Conservation (phyloP, 2,888 invertebrate genomes). For the Dasysyrphus albostriatus region DNA sequence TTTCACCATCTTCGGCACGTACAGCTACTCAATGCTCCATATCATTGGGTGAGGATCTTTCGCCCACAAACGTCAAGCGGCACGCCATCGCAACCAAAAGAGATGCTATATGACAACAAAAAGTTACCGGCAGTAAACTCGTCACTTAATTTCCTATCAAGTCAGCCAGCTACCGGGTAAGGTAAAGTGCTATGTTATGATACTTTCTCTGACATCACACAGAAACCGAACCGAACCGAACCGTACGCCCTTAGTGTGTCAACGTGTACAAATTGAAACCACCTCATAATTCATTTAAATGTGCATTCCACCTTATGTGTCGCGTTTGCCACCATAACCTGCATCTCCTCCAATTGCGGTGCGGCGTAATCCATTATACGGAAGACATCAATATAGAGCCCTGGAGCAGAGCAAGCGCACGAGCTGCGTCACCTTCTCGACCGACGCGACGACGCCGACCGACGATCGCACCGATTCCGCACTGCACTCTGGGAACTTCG, state of each 20-base stretch:
- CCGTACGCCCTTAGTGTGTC: conserved; percentile 57
- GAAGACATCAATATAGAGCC: conserved; percentile 44
- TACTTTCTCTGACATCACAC: conserved; percentile 50
- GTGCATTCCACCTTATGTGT: conserved; percentile 39
- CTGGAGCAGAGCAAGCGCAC: conserved; percentile 43
- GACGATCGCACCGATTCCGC: conserved; percentile 14
- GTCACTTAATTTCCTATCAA: conserved; percentile 53
- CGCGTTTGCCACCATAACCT: conserved; percentile 12
- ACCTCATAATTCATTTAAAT: conserved; percentile 58
- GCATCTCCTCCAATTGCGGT: conserved; percentile 18
- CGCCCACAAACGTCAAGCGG: conserved; percentile 55
- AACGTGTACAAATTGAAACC: conserved; percentile 49
- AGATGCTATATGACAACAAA: conserved; percentile 27
- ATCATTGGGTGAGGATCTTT: conserved; percentile 51
- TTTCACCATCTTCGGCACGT: conserved; percentile 57
- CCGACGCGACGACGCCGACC: not conserved
- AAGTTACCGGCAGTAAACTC: conserved; percentile 50
- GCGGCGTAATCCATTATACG: conserved; percentile 33
- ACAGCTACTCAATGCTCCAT: conserved; percentile 29
- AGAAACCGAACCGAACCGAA: not conserved
- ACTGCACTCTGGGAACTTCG: conserved; percentile 15
- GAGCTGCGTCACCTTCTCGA: conserved; percentile 27
- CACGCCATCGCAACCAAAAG: conserved; percentile 29
- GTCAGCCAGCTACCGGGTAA: conserved; percentile 41
- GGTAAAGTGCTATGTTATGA: conserved; percentile 28